Evolutionary conservation across 2,888 invertebrate species (phyloP), one percentile per base, ranked within the genome.

Genomic region (Ametastegia equiseti): DNA sequence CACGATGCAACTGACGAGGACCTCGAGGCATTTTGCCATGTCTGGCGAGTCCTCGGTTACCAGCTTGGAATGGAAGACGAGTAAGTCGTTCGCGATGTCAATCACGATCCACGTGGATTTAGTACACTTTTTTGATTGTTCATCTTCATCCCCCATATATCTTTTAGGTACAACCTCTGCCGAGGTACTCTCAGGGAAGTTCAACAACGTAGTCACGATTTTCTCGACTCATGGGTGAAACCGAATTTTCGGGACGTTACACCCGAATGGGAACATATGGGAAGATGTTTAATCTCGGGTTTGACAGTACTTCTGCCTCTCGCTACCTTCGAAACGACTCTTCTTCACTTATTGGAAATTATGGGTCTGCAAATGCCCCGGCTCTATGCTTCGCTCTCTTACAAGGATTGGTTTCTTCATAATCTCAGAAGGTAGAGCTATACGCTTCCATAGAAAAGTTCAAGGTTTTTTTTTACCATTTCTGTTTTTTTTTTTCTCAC

Each of bases 31-130:
- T 93, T 93, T 83, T 91, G 93, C 36, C 93, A 94, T 83, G 88
- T 93, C 42, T 94, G 94, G 94, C 88, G 92, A 69, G 91, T 91
- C 13, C 86, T 94, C 11, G 94, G 94, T 1, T 93, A 92, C 85
- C 86, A 93, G 7, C 88, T 94, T 1, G 94, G 94, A 0, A 87
- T 92, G 2, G 87, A 91, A 11, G 92, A 92, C 82, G 85, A 88
- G 87, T 90, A 82, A 80, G 88, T 85, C 11, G 36, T 39, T 19
- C 27, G n/a, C n/a, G 4, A n/a, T 19, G 39, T 39, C 1, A 6
- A 67, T 67, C 3, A 54, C 9, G 11, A 23, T 11, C 23, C 11
- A 3, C 23, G 7, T 13, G 45, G 3, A 2, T 2, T 23, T n/a
- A n/a, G n/a, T n/a, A n/a, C n/a, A n/a, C n/a, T n/a, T n/a, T n/a